Evolutionary conservation across 2,797 vertebrate genomes (phyloP).

Genomic region (Myripristis jacobus): DNA sequence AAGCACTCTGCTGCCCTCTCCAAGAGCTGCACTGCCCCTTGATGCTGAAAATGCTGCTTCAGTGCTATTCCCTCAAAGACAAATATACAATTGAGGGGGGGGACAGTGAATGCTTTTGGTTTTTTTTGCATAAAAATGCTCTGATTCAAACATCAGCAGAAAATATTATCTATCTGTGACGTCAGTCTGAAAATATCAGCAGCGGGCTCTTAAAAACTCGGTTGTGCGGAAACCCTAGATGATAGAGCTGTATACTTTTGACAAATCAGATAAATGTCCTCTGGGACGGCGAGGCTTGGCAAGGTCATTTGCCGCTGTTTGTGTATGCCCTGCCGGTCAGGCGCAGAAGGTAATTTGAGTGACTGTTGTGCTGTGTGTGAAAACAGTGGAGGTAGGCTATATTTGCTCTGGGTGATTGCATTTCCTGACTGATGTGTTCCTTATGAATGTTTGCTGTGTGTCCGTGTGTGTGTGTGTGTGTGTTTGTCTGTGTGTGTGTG

Average conservation of each 20-base stretch:
- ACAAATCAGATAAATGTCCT: slow-evolving; percentile 37
- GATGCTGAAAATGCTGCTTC: no score
- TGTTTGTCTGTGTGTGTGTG: not conserved
- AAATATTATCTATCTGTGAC: no score
- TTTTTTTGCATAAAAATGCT: no score
- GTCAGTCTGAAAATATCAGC: no score
- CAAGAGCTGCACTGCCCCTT: no score
- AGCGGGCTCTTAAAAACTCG: no score
- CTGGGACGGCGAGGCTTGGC: slow-evolving; percentile 40
- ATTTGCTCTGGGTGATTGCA: slow-evolving; percentile 76
- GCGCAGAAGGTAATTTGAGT: slow-evolving; percentile 59
- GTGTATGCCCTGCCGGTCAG: slow-evolving; percentile 65
- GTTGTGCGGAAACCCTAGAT: slow-evolving; percentile 1
- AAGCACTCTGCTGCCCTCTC: no score
- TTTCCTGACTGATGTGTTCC: slow-evolving; percentile 70
- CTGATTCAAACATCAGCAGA: no score
- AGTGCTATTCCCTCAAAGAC: no score
- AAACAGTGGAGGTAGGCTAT: slow-evolving; percentile 64
- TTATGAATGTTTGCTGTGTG: slow-evolving; percentile 43
- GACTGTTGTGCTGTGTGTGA: slow-evolving; percentile 66
- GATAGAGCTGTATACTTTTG: not conserved
- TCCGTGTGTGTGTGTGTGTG: slow-evolving; percentile 1
- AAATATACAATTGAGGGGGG: no score
- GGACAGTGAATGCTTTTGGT: no score
- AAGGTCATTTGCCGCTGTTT: slow-evolving; percentile 63